Conservation (phyloP, 2,113 vertebrate species). For the Apeltes quadracus region DNA sequence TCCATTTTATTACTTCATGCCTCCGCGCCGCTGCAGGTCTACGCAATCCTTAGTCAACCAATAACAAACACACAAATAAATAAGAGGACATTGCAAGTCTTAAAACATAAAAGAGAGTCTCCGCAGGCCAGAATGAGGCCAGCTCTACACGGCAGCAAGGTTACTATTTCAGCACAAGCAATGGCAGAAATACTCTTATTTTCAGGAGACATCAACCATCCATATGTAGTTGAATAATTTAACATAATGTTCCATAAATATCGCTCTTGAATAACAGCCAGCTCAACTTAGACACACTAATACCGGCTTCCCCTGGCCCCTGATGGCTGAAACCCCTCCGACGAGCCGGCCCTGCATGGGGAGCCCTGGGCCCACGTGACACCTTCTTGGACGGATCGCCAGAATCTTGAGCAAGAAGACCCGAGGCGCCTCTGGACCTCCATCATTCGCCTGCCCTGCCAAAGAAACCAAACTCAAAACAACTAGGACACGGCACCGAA, state of each 20-base stretch:
- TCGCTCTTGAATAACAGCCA: constrained; percentile 42
- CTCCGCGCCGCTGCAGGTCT: constrained; percentile 28
- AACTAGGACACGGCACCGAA: constrained; percentile 27
- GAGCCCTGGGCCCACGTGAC: constrained; percentile 25
- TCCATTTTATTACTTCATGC: constrained; percentile 48
- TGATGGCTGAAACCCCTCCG: constrained; percentile 23
- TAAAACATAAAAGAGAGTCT: constrained; percentile 49
- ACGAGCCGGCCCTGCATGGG: constrained; percentile 19
- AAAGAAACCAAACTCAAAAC: constrained; percentile 40
- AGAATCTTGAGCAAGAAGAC: constrained; percentile 49
- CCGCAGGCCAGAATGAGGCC: constrained; percentile 35
- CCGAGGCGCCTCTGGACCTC: constrained; percentile 30
- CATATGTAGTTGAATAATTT: constrained; percentile 47
- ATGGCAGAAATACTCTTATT: not conserved
- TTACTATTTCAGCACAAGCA: not conserved
- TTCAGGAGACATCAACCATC: constrained; percentile 14
- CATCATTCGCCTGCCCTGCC: constrained; percentile 13
- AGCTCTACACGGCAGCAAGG: constrained; percentile 9
- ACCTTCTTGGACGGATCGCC: constrained; percentile 48
- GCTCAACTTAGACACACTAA: constrained; percentile 25
- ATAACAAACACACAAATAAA: constrained; percentile 58
- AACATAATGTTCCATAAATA: constrained; percentile 41
- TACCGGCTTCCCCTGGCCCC: constrained; percentile 30
- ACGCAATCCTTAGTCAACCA: constrained; percentile 45
- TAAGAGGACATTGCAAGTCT: constrained; percentile 31